Conservation (phyloP, 2,888 invertebrate genomes). For the Hyppa rectilinea region DNA sequence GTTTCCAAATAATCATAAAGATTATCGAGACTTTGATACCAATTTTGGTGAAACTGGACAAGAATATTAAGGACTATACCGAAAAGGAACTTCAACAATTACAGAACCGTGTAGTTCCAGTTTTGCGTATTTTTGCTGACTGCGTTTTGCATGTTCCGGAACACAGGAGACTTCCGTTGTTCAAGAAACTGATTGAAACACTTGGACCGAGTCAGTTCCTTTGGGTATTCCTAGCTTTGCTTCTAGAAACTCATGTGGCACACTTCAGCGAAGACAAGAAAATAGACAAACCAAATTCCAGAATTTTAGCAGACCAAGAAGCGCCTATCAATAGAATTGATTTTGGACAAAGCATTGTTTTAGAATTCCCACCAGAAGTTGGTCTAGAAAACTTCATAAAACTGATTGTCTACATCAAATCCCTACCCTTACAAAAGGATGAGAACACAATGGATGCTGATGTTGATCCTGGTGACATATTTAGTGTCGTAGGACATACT, state of each 20-base stretch:
- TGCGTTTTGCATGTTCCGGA: slow-evolving; percentile 98
- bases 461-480: slow-evolving; percentile 88
- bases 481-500: slow-evolving; percentile 92
- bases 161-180: slow-evolving; percentile 96
- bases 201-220: slow-evolving; percentile 92
- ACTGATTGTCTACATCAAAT: slow-evolving; percentile 92
- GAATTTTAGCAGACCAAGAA: slow-evolving; percentile 83
- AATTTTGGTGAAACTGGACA: slow-evolving; percentile 92
- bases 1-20: slow-evolving; percentile 97
- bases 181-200: slow-evolving; percentile 94
- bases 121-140: slow-evolving; percentile 97
- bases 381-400: slow-evolving; percentile 92
- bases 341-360: slow-evolving; percentile 92
- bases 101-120: slow-evolving; percentile 90
- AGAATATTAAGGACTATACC: slow-evolving; percentile 79
- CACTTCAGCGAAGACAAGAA: slow-evolving; percentile 89
- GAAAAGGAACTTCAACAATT: slow-evolving; percentile 82
- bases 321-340: slow-evolving; percentile 91
- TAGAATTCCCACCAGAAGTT: slow-evolving; percentile 92
- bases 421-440: slow-evolving; percentile 92
- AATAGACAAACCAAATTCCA: slow-evolving; percentile 75
- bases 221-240: slow-evolving; percentile 93
- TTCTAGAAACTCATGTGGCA: slow-evolving; percentile 93
- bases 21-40: slow-evolving; percentile 98
- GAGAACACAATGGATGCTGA: slow-evolving; percentile 85